Base-by-base conservation (phyloP, 53 echinoderm and acorn worm species). In the Pentamera pediparva region DNA sequence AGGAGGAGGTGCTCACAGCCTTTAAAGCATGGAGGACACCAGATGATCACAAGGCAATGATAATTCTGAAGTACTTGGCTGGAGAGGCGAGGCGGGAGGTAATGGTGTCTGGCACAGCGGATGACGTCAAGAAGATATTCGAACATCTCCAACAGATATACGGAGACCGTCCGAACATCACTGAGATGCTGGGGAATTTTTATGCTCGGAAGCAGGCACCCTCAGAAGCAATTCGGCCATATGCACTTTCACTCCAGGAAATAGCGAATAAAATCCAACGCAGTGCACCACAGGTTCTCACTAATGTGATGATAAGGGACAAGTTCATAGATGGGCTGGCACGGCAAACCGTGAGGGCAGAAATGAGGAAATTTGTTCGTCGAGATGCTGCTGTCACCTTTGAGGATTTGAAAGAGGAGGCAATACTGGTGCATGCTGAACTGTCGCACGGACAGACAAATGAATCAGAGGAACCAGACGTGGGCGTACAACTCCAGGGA, bases 311-410 rank as follows among this genome's bases (percentile, higher is more conserved):
- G 6, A 20, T 79, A 6, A 32, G 70, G 11, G 58, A 56, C 39
- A 69, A 65, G 51, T 79, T 79, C 29, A 34, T 79, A 15, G 79
- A 79, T 26, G 79, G 79, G 1, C 30, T 70, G 7, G 32, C 41
- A 7, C 53, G 69, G 1, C 37, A 24, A 0, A 5, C 12, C 5
- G 17, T 79, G 10, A 52, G 41, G 32, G 54, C 38, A 1, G 39
- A 41, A 24, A 8, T 79, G 28, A 56, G 30, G 18, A 12, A 40
- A 24, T 37, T n/a, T 3, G 22, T 75, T 34, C 27, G 79, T 15
- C 4, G 7, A 56, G 59, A 70, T 10, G 1, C 29, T 1, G 1
- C 9, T 6, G 39, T 25, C 8, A 52, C 78, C 0, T 78, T 78
- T 33, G 30, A n/a, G 6, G 52, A 78, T 13, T 4, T 52, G 22